These are phyloP conservation scores for Melanophora roralis DNA, from an alignment of 2,888 invertebrate species.

Conservation along the genomic window DNA sequence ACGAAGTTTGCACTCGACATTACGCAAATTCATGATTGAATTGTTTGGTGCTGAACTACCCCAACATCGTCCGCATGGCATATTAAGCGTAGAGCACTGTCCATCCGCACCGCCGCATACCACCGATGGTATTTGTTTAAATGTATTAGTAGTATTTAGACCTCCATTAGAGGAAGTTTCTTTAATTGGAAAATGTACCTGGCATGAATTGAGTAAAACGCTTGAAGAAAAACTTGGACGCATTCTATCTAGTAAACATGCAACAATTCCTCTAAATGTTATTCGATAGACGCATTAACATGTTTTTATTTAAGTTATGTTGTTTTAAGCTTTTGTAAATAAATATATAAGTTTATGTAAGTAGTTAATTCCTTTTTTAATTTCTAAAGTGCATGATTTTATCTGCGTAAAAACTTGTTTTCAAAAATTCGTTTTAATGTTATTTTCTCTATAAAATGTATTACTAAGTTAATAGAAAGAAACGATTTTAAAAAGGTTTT, in stretches of 20 bases:
- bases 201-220: slow-evolving; percentile 88
- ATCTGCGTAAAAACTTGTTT: no score
- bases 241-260: slow-evolving; percentile 84
- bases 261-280: slow-evolving; percentile 88
- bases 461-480: no score
- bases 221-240: slow-evolving; percentile 82
- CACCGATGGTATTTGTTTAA: slow-evolving; percentile 88
- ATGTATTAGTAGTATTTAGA: slow-evolving; percentile 89
- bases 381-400: no score
- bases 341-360: no score
- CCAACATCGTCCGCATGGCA: slow-evolving; percentile 87
- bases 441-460: no score
- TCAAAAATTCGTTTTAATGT: no score
- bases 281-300: slow-evolving; percentile 79
- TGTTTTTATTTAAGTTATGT: background rate
- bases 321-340: background rate
- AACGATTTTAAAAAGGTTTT: no score
- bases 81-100: slow-evolving; percentile 86
- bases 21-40: slow-evolving; percentile 93
- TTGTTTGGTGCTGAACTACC: slow-evolving; percentile 92
- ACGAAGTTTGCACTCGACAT: slow-evolving; percentile 89
- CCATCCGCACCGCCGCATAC: slow-evolving; percentile 77
- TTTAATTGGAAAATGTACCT: slow-evolving; percentile 91
- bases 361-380: no score
- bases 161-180: slow-evolving; percentile 91